Percentiles rank a stretch among this genome's conserved stretches.
Evolutionary conservation across 2,888 invertebrate species (phyloP).

Genomic region (Lasioglossum calceatum): DNA sequence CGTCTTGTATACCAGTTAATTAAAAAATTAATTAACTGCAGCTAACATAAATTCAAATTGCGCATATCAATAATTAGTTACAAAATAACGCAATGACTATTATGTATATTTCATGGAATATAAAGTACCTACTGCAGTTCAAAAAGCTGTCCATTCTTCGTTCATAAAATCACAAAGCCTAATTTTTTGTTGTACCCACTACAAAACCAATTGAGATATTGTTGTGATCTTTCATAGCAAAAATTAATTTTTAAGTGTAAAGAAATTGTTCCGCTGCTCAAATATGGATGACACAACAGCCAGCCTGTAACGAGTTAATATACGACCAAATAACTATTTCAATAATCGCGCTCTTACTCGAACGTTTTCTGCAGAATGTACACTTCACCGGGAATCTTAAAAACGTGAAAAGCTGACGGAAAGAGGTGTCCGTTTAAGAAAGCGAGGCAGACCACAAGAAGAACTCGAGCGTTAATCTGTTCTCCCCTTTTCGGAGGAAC

Average conservation of each 20-base stretch:
- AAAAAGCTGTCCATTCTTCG: background rate
- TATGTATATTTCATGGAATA: background rate
- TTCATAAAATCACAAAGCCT: background rate
- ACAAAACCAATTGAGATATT: background rate
- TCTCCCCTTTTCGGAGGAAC: slow-evolving; percentile 80
- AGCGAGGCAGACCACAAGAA: slow-evolving; percentile 64
- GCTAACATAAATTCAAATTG: background rate
- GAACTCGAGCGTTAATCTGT: slow-evolving; percentile 78
- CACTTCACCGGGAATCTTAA: slow-evolving; percentile 19
- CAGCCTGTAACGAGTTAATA: background rate
- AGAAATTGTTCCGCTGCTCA: background rate
- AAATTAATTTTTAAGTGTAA: background rate
- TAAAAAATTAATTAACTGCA: background rate
- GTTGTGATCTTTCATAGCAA: background rate
- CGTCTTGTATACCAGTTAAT: background rate
- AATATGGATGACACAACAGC: background rate
- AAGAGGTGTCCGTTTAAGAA: slow-evolving; percentile 62
- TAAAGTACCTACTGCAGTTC: background rate
- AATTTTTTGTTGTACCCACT: background rate
- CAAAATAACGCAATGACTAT: too few relatives aligned
- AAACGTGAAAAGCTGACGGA: slow-evolving; percentile 44
- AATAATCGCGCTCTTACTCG: background rate
- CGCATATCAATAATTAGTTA: background rate
- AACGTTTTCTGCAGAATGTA: background rate
- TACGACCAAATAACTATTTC: background rate